Conservation (phyloP, 2,113 vertebrate genomes). For the Halcyon senegalensis region DNA sequence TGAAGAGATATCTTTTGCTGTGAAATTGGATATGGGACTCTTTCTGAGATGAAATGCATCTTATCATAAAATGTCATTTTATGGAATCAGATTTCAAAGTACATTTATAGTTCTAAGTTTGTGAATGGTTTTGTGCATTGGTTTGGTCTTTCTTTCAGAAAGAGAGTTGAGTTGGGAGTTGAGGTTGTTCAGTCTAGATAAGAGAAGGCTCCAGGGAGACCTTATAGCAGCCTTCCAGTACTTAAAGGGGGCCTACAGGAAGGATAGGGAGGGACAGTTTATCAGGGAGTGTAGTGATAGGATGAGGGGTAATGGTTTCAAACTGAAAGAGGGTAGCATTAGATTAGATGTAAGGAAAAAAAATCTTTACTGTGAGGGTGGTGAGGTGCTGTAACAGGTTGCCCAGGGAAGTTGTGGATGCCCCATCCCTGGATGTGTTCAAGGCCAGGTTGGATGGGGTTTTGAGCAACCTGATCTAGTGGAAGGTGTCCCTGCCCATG, state of each 20-base stretch:
- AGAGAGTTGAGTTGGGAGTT: neutral
- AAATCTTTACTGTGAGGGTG: neutral
- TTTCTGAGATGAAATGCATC: neutral
- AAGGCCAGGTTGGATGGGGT: neutral
- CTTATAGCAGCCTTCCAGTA: neutral
- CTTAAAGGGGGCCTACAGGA: neutral
- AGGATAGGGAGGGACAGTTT: neutral
- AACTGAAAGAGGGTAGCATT: neutral
- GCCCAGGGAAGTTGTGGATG: neutral
- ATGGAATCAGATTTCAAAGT: neutral
- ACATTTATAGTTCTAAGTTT: neutral
- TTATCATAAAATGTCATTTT: neutral
- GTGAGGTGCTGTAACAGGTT: neutral
- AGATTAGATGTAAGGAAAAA: neutral
- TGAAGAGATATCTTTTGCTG: neutral
- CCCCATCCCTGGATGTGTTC: neutral
- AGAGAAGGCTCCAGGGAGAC: neutral
- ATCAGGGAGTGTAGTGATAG: neutral
- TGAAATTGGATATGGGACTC: neutral
- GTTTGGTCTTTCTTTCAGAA: neutral
- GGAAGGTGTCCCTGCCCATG: neutral
- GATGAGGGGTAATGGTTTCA: neutral
- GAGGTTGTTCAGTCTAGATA: neutral
- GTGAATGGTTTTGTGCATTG: neutral
- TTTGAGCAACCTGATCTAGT: neutral